A percentile compares a stretch with the other conserved stretches of the same genome.
Conservation (phyloP, 2,888 invertebrate species). For the Mesorhabditis belari region DNA sequence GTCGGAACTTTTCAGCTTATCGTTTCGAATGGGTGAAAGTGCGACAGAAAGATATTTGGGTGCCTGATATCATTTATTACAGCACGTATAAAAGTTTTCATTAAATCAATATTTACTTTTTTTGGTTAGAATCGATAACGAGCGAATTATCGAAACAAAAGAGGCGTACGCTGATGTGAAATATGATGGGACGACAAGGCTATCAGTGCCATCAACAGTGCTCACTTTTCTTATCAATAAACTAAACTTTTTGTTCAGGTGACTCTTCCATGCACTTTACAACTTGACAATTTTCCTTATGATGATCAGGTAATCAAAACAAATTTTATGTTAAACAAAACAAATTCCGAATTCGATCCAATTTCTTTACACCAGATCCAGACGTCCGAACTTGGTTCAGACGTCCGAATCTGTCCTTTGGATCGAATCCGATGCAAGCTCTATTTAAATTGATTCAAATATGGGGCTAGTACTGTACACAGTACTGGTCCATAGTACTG, state of each 20-base stretch:
- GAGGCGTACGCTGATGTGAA: slow-evolving; percentile 21
- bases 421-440: too few relatives aligned
- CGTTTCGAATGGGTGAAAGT: slow-evolving; percentile 20
- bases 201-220: not conserved
- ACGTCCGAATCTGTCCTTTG: too few relatives aligned
- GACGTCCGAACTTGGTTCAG: too few relatives aligned
- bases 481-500: too few relatives aligned
- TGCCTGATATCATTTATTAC: slow-evolving; percentile 28
- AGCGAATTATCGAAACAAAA: slow-evolving; percentile 9
- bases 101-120: too few relatives aligned
- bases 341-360: too few relatives aligned
- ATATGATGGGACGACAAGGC: slow-evolving; percentile 20
- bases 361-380: too few relatives aligned
- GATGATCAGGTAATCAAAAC: slow-evolving; percentile 30
- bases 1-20: slow-evolving; percentile 9
- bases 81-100: slow-evolving; percentile 13
- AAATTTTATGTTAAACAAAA: too few relatives aligned
- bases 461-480: too few relatives aligned
- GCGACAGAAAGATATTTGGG: slow-evolving; percentile 18
- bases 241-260: slow-evolving; percentile 7
- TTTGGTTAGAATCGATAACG: slow-evolving; percentile 18
- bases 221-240: not conserved
- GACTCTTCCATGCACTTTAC: slow-evolving; percentile 18
- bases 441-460: too few relatives aligned
- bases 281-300: slow-evolving; percentile 27